Evolutionary conservation across 2,797 vertebrate species (phyloP), one percentile per base, ranked within the genome.

Genomic region (Petrocephalus sullivani): DNA sequence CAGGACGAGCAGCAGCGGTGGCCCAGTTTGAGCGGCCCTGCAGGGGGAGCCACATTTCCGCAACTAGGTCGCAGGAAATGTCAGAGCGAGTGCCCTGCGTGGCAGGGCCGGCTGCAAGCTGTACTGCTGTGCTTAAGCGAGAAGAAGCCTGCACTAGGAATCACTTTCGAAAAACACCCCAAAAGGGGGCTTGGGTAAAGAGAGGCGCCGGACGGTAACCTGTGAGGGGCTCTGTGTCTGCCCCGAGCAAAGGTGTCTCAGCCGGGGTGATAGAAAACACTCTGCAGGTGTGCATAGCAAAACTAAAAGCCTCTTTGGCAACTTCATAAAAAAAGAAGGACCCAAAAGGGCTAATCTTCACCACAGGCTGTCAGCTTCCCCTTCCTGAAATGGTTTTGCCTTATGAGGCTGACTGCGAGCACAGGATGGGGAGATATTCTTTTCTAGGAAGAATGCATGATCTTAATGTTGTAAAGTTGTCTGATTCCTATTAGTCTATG

Each of bases 31-130:
- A 37, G 71, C 33, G 71, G 56, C 54, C 41, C 23, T 33, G 61
- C 28, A n/a, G 61, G 37, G 54, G 61, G 71, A 83, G 75, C 75
- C 67, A 9, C 86, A n/a, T 16, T 88, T 61, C 9, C 41, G 85
- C 86, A 91, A 90, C 88, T 90, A 88, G 91, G 91, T 92, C 91
- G 91, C 12, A 85, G 86, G 87, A 88, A 67, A 64, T 78, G 67
- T 86, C 85, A 12, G 1, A 6, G 0, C 37, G 14, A 8, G 57
- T 5, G 19, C 56, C 1, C 2, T 86, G 10, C 49, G 56, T 61
- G 6, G 57, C 37, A 61, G 85, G 8, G 12, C 16, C 7, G 58
- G 16, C 84, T 58, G 21, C 9, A 9, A 19, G n/a, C 81, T 49
- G 14, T 8, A 2, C 81, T 54, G 49, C 8, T 85, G 84, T n/a